Evolutionary conservation across 2,888 invertebrate species (phyloP), one percentile per base, ranked within the genome.

Genomic region (Catocala fraxini): DNA sequence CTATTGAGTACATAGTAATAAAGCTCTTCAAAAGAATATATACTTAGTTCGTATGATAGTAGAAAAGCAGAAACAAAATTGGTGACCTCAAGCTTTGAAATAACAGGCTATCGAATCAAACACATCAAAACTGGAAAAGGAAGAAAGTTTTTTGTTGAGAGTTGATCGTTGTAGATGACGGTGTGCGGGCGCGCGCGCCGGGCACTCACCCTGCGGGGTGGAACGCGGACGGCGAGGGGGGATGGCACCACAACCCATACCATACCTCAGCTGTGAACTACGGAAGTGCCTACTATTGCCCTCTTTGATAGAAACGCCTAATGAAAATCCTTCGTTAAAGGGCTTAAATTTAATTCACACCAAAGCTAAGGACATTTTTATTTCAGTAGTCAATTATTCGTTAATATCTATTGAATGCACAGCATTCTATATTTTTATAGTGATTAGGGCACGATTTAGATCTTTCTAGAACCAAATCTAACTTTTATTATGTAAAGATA

Each of bases 151-250:
- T 87, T 84, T 82, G 77, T 84, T 68, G 51, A 64, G 65, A 56
- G 63, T 75, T 71, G 79, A 75, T 80, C 73, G 63, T 55, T 71
- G 65, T 75, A 75, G 77, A 75, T 72, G 76, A 64, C 75, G 77
- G 79, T 73, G 78, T 80, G 79, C 69, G 75, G 77, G 76, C 72
- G 70, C 65, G 67, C 73, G 66, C 62, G 75, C 75, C 82, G 88
- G 87, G 72, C 86, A 85, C 78, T 87, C 83, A 88, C 86, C 85
- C 85, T 80, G 77, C 73, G 76, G 70, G 71, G 72, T 59, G 66
- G 61, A 56, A 51, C 57, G 63, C 52, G 69, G 71, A 64, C 25
- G 64, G 68, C 49, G 73, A 61, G 70, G 73, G 65, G 55, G 49
- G 54, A 59, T 63, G 62, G 59, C 55, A 69, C 71, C 68, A 73